Conservation (phyloP, 2,797 vertebrate genomes). For the Aeoliscus strigatus region DNA sequence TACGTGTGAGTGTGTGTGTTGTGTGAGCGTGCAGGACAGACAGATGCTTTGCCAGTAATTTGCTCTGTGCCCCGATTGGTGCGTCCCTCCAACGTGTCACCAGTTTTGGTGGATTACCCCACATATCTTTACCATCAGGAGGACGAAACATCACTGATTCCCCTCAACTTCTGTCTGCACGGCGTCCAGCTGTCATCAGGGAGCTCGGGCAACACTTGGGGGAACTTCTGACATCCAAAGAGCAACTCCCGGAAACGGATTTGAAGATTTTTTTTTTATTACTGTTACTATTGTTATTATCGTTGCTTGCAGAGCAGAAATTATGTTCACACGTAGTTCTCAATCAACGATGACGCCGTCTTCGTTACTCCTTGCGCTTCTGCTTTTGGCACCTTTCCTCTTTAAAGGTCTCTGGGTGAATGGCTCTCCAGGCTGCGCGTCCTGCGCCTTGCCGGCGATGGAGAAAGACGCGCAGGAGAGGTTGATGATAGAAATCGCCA, state of each 20-base stretch:
- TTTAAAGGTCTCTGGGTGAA: constrained; percentile 52
- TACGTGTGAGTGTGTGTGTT: constrained; percentile 18
- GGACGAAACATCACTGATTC: constrained; percentile 47
- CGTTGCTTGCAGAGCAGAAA: too few relatives aligned
- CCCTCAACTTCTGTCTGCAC: constrained; percentile 36
- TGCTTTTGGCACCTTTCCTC: constrained; percentile 56
- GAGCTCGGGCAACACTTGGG: constrained; percentile 12
- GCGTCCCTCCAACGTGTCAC: constrained; percentile 76
- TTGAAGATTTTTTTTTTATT: constrained; percentile 10
- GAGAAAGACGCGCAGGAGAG: constrained; percentile 69
- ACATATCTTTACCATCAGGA: constrained; percentile 66
- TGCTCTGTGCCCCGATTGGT: constrained; percentile 67
- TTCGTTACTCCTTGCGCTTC: constrained; percentile 30
- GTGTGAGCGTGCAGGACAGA: constrained; percentile 16
- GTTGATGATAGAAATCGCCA: constrained; percentile 83
- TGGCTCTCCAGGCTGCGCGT: constrained; percentile 66
- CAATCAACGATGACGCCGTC: constrained; percentile 24
- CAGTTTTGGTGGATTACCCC: constrained; percentile 79
- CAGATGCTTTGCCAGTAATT: constrained; percentile 55
- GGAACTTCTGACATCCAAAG: constrained; percentile 11
- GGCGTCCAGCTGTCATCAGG: constrained; percentile 37
- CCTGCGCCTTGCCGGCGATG: constrained; percentile 73
- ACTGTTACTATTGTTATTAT: too few relatives aligned
- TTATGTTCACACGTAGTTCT: too few relatives aligned
- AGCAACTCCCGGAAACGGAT: constrained; percentile 16